Base-by-base conservation (phyloP, 2,113 vertebrate species). In the Copsychus sechellarum region DNA sequence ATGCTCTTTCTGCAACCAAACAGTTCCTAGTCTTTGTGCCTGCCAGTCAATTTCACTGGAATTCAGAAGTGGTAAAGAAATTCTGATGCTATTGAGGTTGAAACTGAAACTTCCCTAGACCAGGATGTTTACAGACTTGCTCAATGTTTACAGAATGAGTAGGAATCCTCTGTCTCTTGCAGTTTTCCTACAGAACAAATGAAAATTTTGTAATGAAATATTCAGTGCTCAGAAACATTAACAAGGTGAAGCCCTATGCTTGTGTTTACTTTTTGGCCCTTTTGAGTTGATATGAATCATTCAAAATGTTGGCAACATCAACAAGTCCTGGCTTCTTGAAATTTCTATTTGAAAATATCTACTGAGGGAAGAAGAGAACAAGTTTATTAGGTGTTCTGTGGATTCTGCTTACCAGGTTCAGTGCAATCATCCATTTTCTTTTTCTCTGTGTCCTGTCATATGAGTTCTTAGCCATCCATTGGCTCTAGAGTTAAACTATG, bases 1-100 rank as follows among this genome's bases (percentile, higher is more conserved):
- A 43, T 18, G 2, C 8, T 42, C 6, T 69, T 84, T 25, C 5
- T 0, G 0, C 10, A 54, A 56, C 51, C 17, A 28, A 40, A 36
- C 5, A 6, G 5, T 58, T 54, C 22, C 42, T 36, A 19, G 21
- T 19, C 38, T 36, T 64, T 58, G 29, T 26, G 29, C 9, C 48
- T 69, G 40, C 16, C 58, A 78, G 24, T 51, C 16, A 65, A 65
- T 61, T 11, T 5, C 36, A n/a, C 42, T 29, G 29, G 19, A 69
- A 14, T 45, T 62, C 11, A 21, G 25, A 76, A 42, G 11, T 16
- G 5, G 38, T 31, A 26, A 62, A 89, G 29, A 19, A 83, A 81
- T 73, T 84, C 26, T 5, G 1, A 10, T 73, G 60, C 28, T 11
- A 4, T 5, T 72, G 40, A 0, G 2, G n/a, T n/a, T n/a, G 5